Evolutionary conservation across 2,797 vertebrate genomes (phyloP), one percentile per base, ranked within the genome.

Genomic region (Acanthornis magna): DNA sequence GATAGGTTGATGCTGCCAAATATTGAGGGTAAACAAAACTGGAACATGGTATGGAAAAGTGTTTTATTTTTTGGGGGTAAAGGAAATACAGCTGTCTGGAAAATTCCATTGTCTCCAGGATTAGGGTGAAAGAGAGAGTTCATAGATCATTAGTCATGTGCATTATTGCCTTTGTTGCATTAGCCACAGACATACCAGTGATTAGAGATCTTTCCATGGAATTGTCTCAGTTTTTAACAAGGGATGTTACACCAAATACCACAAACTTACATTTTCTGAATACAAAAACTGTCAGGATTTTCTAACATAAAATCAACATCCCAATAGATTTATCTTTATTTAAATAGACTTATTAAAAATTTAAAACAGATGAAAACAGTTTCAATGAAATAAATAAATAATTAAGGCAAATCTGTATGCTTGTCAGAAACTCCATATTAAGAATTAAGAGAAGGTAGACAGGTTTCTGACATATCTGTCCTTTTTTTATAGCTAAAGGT

Each of bases 331-430:
- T 97, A 84, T 97, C 94, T 97, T 97, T 97, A 97, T 98, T 98
- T 98, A 98, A 98, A 98, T 97, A 97, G 97, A 96, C 96, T 97
- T 97, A 97, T 98, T 98, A 97, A 96, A 98, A 98, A 97, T 98
- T 98, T 98, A 98, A 98, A 98, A 63, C 85, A 98, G 97, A 97
- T 96, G 97, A 97, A 97, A 96, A 97, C 58, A 95, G 90, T 97
- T 98, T 97, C 97, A 97, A 96, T 96, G 93, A 98, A 97, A 98
- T 98, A 96, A 98, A 98, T 98, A 97, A 98, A 98, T 98, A 98
- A 98, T 97, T 98, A 98, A 98, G 96, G 97, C 96, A 98, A 98
- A 98, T 98, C 97, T 98, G 95, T 97, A 96, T 92, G 97, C 97
- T 97, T 98, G 97, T 98, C 97, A 98, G 95, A 97, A 97, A 96